Evolutionary conservation across 2,888 invertebrate species (phyloP).

Genomic region (Mycalesis mineus): DNA sequence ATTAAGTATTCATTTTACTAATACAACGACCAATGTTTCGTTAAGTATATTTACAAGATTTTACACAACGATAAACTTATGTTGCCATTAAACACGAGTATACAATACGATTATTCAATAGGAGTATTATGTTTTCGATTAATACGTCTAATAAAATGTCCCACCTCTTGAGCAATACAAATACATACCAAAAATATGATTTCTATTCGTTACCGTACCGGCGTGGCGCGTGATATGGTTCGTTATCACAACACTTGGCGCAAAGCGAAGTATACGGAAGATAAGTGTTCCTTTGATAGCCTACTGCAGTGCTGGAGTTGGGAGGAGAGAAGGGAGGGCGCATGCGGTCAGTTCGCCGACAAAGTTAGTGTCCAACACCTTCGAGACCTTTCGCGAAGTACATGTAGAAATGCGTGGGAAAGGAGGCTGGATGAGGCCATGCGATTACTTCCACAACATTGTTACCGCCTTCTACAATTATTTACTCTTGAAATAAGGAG

Average conservation of each 20-base stretch:
- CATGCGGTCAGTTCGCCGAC: slow-evolving; percentile 52
- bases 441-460: slow-evolving; percentile 45
- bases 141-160: slow-evolving; percentile 51
- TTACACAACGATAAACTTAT: slow-evolving; percentile 50
- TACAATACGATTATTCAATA: slow-evolving; percentile 40
- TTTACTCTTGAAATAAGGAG: slow-evolving; percentile 10
- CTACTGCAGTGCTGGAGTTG: slow-evolving; percentile 41
- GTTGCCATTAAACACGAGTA: slow-evolving; percentile 32
- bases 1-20: slow-evolving; percentile 44
- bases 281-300: neutral
- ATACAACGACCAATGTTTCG: slow-evolving; percentile 36
- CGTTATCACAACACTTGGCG: slow-evolving; percentile 55
- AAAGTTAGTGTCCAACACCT: slow-evolving; percentile 54
- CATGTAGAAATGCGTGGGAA: slow-evolving; percentile 40
- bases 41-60: slow-evolving; percentile 47
- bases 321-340: slow-evolving; percentile 54
- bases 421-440: slow-evolving; percentile 48
- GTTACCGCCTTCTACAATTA: slow-evolving; percentile 46
- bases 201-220: slow-evolving; percentile 51
- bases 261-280: slow-evolving; percentile 23
- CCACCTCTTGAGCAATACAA: slow-evolving; percentile 69
- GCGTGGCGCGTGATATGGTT: slow-evolving; percentile 68
- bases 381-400: slow-evolving; percentile 20
- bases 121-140: slow-evolving; percentile 51
- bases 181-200: slow-evolving; percentile 73